These are phyloP conservation scores for Oreocharis arfaki DNA, from an alignment of 2,113 vertebrate genomes.

Conservation along the genomic window DNA sequence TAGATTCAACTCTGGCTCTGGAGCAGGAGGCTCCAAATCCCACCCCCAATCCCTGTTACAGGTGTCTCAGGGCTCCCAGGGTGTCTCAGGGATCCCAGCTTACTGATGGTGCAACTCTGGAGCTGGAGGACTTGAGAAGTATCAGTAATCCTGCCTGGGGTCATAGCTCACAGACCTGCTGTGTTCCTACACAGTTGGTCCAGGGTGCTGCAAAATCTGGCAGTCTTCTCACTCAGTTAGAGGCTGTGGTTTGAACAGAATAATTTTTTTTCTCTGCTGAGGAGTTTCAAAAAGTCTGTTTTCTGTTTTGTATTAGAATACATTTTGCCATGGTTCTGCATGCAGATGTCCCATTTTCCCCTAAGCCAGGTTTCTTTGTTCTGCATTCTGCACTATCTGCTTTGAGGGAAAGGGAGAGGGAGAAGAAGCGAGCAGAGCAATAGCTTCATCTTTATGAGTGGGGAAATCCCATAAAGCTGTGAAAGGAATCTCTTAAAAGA, in stretches of 20 bases:
- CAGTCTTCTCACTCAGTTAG: background rate
- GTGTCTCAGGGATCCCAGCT: background rate
- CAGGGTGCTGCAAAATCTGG: background rate
- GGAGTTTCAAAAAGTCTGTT: background rate
- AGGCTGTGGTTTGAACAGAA: background rate
- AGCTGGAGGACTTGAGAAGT: background rate
- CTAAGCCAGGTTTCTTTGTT: background rate
- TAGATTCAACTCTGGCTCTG: background rate
- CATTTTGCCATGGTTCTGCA: background rate
- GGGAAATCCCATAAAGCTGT: background rate
- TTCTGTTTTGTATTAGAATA: background rate
- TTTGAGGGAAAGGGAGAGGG: background rate
- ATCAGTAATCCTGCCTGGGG: background rate
- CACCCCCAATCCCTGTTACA: accelerated
- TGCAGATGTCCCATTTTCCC: background rate
- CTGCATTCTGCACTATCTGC: background rate
- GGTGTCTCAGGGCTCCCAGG: background rate
- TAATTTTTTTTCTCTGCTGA: background rate
- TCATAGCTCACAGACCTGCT: background rate
- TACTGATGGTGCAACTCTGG: background rate
- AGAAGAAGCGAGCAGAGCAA: background rate
- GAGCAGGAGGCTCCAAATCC: background rate
- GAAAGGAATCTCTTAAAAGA: background rate
- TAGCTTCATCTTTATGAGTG: background rate
- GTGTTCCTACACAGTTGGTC: background rate